phyloP scores from a whole-genome alignment of 2,797 vertebrate genomes.

The Otus scops region DNA sequence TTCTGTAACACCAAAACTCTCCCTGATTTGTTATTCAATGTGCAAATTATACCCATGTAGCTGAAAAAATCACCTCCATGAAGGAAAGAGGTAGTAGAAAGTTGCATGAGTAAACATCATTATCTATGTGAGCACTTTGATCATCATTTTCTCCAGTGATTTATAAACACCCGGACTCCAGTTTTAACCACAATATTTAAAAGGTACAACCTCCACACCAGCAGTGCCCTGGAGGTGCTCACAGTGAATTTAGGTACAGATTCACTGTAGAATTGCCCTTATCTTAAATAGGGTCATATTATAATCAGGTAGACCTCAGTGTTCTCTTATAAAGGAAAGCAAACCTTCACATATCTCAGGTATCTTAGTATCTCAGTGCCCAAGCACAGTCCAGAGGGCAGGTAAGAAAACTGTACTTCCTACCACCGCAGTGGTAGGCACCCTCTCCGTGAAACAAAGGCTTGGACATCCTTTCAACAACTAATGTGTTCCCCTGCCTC shows the following conservation, averaged over 20 bases:
- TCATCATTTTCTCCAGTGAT: neutral
- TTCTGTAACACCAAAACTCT: neutral
- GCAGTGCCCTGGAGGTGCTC: neutral
- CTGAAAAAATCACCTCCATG: neutral
- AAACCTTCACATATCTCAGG: neutral
- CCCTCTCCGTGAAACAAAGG: neutral
- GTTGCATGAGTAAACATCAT: neutral
- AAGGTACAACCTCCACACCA: neutral
- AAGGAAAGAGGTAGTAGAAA: neutral
- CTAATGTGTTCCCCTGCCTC: too few species aligned
- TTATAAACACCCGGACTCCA: neutral
- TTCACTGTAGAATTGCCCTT: neutral
- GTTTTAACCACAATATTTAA: neutral
- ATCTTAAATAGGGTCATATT: neutral
- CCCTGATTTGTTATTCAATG: neutral
- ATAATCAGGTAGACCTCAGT: neutral
- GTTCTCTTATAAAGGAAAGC: neutral
- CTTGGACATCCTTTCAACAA: neutral
- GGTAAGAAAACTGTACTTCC: neutral
- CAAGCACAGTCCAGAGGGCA: neutral
- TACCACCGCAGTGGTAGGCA: neutral
- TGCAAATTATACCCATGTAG: neutral
- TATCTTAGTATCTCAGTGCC: neutral
- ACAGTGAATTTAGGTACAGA: neutral
- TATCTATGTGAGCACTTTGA: neutral